Base-by-base conservation (phyloP, 2,113 vertebrate genomes). In the Jaculus jaculus region DNA sequence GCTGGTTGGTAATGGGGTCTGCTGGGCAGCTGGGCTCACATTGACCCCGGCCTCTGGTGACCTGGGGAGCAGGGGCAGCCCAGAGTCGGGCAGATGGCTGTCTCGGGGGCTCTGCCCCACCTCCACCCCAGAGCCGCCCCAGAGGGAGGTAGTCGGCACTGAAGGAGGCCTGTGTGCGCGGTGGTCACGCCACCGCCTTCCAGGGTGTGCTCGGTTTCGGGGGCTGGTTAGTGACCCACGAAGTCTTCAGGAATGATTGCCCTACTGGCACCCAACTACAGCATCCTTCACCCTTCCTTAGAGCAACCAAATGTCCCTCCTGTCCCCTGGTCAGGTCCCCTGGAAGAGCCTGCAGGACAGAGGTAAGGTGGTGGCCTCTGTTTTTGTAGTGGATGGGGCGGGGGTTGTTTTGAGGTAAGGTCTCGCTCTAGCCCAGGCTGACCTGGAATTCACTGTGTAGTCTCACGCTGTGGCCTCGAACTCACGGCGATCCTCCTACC, bases 11-110 rank as follows among this genome's bases (percentile, higher is more conserved):
- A 81, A 93, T 92, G 87, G 95, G 96, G 93, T 34, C 83, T 24
- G 72, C 87, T 24, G 92, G 96, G 95, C 96, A 96, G 97, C 96
- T 97, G 97, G 96, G 97, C 90, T 91, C 84, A 0, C 95, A 95
- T 97, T 93, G 89, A 96, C 94, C 95, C 94, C 3, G 4, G 95
- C 94, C 89, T 60, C 95, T 7, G 1, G 51, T 84, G 93, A 92
- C 95, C 92, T 86, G 23, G 93, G 89, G 89, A 96, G 61, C 32
- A 28, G 4, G 82, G 26, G 85, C 91, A 60, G 92, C 89, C 71
- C 71, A 78, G 6, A 5, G 92, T 71, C 84, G 72, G 0, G 23
- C 95, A 96, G 96, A 94, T 94, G 95, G 95, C 18, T 0, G 61
- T 77, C 92, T 72, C 88, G 63, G 7, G 89, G 71, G 86, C 47